A percentile compares a stretch with the other conserved stretches of the same genome.
Conservation (phyloP, 2,797 vertebrate genomes). For the Danio choprae region DNA sequence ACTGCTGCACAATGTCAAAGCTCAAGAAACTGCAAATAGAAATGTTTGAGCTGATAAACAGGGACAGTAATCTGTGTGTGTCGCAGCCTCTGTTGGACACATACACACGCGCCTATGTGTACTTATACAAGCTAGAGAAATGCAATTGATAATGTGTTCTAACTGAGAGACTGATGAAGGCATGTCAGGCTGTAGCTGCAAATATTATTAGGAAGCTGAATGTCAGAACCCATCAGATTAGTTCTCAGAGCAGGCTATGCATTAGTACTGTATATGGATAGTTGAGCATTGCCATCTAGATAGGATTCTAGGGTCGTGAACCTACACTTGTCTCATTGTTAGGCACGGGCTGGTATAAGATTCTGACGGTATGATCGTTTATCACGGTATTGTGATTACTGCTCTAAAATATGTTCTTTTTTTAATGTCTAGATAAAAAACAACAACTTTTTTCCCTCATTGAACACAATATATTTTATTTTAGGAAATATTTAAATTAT, state of each 20-base stretch:
- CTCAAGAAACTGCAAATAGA: slow-evolving; percentile 62
- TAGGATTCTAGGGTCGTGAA: no score
- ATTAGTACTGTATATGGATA: background rate
- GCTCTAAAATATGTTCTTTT: no score
- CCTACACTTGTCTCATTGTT: no score
- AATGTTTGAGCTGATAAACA: slow-evolving; percentile 49
- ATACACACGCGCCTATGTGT: background rate
- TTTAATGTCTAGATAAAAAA: no score
- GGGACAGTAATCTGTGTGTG: slow-evolving; percentile 40
- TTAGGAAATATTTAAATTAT: no score
- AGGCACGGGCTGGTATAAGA: no score
- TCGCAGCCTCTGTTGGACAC: background rate
- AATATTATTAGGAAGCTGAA: slow-evolving; percentile 64
- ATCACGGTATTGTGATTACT: no score
- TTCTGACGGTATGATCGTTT: no score
- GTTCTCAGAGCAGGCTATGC: background rate
- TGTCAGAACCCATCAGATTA: slow-evolving; percentile 63
- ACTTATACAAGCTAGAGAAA: slow-evolving; percentile 15
- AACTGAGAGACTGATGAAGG: slow-evolving; percentile 60
- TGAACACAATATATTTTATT: no score
- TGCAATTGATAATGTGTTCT: slow-evolving; percentile 36
- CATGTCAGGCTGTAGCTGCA: slow-evolving; percentile 77
- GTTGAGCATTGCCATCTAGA: no score
- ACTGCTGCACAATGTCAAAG: slow-evolving; percentile 57
- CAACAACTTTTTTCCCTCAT: no score